Conservation (phyloP, 2,888 invertebrate species). For the Parnassius smintheus region DNA sequence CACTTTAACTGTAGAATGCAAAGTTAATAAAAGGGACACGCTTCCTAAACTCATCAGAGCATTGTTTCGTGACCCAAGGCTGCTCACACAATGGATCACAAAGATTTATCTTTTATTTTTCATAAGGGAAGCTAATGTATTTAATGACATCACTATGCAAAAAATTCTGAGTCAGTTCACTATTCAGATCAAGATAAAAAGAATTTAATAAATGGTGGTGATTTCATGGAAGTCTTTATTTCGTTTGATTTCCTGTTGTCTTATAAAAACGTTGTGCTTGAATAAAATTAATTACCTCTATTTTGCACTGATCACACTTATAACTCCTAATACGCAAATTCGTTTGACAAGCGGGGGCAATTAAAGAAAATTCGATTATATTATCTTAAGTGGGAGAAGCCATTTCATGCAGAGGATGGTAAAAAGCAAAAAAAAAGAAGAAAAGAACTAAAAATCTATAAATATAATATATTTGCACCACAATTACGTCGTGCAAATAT, state of each 20-base stretch:
- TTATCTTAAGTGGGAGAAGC: too few relatives aligned
- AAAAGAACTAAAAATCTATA: too few relatives aligned
- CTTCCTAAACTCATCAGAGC: constrained; percentile 27
- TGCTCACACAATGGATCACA: constrained; percentile 22
- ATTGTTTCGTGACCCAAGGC: constrained; percentile 24
- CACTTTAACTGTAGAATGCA: not conserved
- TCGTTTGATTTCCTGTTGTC: not conserved
- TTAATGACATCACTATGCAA: constrained; percentile 29
- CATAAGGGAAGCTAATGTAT: constrained; percentile 25
- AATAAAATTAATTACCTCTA: too few relatives aligned
- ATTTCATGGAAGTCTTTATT: constrained; percentile 9
- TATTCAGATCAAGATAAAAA: constrained; percentile 13
- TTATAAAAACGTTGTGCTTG: too few relatives aligned
- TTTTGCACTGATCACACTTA: too few relatives aligned
- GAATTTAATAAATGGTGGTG: constrained; percentile 9
- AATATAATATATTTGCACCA: too few relatives aligned
- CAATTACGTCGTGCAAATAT: too few relatives aligned
- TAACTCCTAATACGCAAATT: too few relatives aligned
- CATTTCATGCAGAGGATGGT: too few relatives aligned
- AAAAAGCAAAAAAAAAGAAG: too few relatives aligned
- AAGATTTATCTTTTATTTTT: constrained; percentile 26
- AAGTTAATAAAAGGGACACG: constrained; percentile 21
- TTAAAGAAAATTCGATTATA: too few relatives aligned
- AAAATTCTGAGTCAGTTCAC: constrained; percentile 24
- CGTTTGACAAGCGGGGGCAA: too few relatives aligned